These are phyloP conservation scores for Oryzias curvinotus DNA, from an alignment of 2,113 vertebrate genomes.

Conservation along the genomic window DNA sequence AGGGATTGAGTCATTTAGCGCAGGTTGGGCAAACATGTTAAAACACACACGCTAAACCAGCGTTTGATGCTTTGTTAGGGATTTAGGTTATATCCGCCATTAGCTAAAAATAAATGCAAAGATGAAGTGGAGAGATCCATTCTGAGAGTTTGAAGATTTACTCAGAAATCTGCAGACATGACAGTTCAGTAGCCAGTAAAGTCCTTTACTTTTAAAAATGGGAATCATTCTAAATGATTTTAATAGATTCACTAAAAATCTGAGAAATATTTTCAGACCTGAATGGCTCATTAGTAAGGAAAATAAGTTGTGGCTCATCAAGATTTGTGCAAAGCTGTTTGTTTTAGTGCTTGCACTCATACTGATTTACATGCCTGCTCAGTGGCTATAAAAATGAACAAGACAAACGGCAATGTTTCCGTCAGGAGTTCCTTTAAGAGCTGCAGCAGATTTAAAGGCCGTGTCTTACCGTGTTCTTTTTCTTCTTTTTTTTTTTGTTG, in stretches of 20 bases:
- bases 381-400: slow-evolving; percentile 54
- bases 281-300: slow-evolving; percentile 15
- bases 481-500: slow-evolving; percentile 25
- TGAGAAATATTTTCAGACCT: neutral
- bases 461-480: slow-evolving; percentile 26
- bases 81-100: slow-evolving; percentile 52
- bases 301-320: slow-evolving; percentile 1
- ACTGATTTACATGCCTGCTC: slow-evolving; percentile 44
- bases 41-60: slow-evolving; percentile 62
- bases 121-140: slow-evolving; percentile 39
- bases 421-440: slow-evolving; percentile 46
- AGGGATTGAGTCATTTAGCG: slow-evolving; percentile 58
- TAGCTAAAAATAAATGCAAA: slow-evolving; percentile 63
- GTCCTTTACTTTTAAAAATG: slow-evolving; percentile 11
- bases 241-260: slow-evolving; percentile 12
- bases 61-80: slow-evolving; percentile 69
- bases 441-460: slow-evolving; percentile 53
- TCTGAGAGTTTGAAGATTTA: slow-evolving; percentile 46
- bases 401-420: slow-evolving; percentile 55
- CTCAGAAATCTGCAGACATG: too few relatives aligned
- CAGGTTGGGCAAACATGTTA: slow-evolving; percentile 69
- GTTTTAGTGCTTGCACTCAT: slow-evolving; percentile 12
- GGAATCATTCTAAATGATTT: slow-evolving; percentile 32
- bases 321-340: slow-evolving; percentile 4
- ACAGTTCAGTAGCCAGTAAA: too few relatives aligned